Base-by-base conservation (phyloP, 1,140 invertebrate genomes). In the Penaeus vannamei region DNA sequence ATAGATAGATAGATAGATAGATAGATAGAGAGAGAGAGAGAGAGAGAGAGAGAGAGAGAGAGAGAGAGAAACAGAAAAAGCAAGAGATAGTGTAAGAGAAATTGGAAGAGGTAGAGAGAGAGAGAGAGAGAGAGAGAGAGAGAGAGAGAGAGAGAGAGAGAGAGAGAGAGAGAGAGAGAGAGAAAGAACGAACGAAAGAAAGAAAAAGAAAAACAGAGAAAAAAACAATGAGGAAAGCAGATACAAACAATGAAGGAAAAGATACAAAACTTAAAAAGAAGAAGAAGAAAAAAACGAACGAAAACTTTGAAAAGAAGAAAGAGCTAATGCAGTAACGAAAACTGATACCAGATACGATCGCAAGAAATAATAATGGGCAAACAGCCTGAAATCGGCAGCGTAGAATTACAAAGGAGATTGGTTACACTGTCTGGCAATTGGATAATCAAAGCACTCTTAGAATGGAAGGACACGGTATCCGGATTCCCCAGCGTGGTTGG, bases 51-150 rank as follows among this genome's bases (percentile, higher is more conserved):
- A 23, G 64, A 66, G 26, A 26, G 26, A 66, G 64, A 66, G 26
- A 23, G 26, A 26, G 64, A 66, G 26, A 26, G 26, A 66, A 12
- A 66, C 4, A 4, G 26, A 66, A 12, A 66, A 12, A 53, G 29
- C 69, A 17, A n/a, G 81, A 19, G 46, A 83, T 4, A 42, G 36
- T 7, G 36, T 7, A 7, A 42, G 36, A 42, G 36, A 42, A 7
- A 42, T 0, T 7, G 36, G 8, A 7, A 42, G 36, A 42, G 36
- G 3, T 0, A 42, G 36, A 5, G 36, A 42, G 36, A 42, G 81
- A 83, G 46, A 53, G 46, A 83, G 81, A 83, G 46, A 53, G 46
- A 83, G 81, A 83, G 42, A 12, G 42, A 20, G 81, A 32, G 42
- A 20, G 42, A 32, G 81, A 32, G 42, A 12, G 42, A 20, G 81